Base-by-base conservation (phyloP, 2,113 vertebrate species). In the Lates calcarifer region DNA sequence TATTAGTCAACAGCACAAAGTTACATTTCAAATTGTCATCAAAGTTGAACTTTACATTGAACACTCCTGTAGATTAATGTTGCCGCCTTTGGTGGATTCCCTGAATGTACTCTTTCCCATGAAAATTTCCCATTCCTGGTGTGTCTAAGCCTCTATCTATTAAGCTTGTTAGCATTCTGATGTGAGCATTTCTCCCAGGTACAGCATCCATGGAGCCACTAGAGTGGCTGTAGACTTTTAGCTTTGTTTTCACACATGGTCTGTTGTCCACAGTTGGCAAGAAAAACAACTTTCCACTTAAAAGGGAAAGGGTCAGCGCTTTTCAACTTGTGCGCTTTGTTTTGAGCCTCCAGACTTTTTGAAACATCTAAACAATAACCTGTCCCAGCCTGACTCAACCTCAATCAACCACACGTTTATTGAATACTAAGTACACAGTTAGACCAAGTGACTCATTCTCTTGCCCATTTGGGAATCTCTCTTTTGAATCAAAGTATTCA, bases 341-440 rank as follows among this genome's bases (percentile, higher is more conserved):
- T 74, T 45, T 66, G 24, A 79, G 43, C 56, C 22, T 69, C 47
- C 12, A 49, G 73, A 56, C 79, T 73, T 79, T 76, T 2, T 55
- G 35, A 62, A 71, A 63, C 47, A 58, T 82, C 31, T 3, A n/a
- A 77, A 63, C 31, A 82, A 70, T 64, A 35, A 39, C 24, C 13
- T 37, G 72, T 69, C 56, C 62, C 33, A 0, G 3, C 41, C 56
- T 63, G 78, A 53, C 57, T 57, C 29, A 15, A 7, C 9, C 41
- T 76, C 64, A 75, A 22, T 57, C 62, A 73, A 28, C 7, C 39
- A 43, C 28, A 17, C 41, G 18, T 55, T 69, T n/a, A 58, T 45
- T 58, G 60, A 74, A 84, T 79, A 37, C 65, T 60, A 78, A 79
- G 68, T 29, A 31, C 43, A 60, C 43, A 60, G 29, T 12, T 68